Conservation (phyloP, 2,888 invertebrate genomes). For the Machimus atricapillus region DNA sequence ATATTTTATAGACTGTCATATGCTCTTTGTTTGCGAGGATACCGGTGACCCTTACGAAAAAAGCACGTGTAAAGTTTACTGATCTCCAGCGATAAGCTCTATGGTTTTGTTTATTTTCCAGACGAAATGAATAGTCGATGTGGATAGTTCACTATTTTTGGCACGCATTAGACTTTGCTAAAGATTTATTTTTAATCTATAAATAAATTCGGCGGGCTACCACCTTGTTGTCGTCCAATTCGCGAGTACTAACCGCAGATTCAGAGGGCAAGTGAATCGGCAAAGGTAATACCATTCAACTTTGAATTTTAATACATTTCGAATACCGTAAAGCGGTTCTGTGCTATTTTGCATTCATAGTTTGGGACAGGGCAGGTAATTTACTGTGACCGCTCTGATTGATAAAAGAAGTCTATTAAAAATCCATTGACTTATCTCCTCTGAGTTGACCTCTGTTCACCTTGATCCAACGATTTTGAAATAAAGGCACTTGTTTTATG, state of each 20-base stretch:
- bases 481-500: constrained; percentile 5
- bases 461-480: neutral
- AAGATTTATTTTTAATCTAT: constrained; percentile 25
- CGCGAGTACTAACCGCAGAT: neutral
- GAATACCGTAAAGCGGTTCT: neutral
- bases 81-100: constrained; percentile 11
- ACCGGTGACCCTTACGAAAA: neutral
- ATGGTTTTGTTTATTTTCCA: constrained; percentile 1
- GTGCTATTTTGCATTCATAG: constrained; percentile 3
- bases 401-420: neutral
- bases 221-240: neutral
- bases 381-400: neutral
- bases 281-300: neutral
- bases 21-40: neutral
- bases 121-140: constrained; percentile 7
- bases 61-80: constrained; percentile 2
- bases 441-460: neutral
- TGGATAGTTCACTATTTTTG: neutral
- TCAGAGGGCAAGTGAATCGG: neutral
- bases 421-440: neutral
- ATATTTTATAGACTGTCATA: neutral
- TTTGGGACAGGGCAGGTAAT: neutral
- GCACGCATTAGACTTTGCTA: neutral
- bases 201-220: neutral
- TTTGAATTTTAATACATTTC: constrained; percentile 11